Evolutionary conservation across 2,113 vertebrate genomes (phyloP).

Genomic region (Pavo muticus): DNA sequence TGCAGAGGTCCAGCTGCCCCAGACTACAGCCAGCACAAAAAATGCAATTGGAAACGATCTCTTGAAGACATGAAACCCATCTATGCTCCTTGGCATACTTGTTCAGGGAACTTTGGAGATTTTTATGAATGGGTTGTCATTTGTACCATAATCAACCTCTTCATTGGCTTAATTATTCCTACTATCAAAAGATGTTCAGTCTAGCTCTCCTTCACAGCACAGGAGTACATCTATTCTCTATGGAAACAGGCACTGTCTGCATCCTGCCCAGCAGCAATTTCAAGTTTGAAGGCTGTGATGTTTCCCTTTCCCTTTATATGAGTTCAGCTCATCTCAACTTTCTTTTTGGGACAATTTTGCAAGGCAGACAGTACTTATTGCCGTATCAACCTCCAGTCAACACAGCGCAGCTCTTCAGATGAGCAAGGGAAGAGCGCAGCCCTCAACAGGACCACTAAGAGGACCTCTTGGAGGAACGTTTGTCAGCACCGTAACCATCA

Average conservation of each 20-base stretch:
- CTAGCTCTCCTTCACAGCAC: not conserved
- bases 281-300: rapidly evolving
- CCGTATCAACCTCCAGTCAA: not conserved
- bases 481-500: rapidly evolving
- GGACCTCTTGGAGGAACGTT: rapidly evolving
- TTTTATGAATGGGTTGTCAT: not conserved
- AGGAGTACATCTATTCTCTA: not conserved
- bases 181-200: not conserved
- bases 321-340: not conserved
- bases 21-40: not conserved
- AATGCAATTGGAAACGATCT: not conserved
- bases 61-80: not conserved
- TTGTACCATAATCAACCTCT: not conserved
- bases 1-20: not conserved
- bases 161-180: not conserved
- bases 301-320: rapidly evolving
- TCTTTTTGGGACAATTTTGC: rapidly evolving
- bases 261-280: not conserved
- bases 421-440: not conserved
- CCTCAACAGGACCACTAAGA: not conserved
- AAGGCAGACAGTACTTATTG: not conserved
- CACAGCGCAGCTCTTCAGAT: not conserved
- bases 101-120: not conserved
- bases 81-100: not conserved
- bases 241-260: not conserved